Base-by-base conservation (phyloP, 2,113 vertebrate genomes). In the Morone saxatilis region DNA sequence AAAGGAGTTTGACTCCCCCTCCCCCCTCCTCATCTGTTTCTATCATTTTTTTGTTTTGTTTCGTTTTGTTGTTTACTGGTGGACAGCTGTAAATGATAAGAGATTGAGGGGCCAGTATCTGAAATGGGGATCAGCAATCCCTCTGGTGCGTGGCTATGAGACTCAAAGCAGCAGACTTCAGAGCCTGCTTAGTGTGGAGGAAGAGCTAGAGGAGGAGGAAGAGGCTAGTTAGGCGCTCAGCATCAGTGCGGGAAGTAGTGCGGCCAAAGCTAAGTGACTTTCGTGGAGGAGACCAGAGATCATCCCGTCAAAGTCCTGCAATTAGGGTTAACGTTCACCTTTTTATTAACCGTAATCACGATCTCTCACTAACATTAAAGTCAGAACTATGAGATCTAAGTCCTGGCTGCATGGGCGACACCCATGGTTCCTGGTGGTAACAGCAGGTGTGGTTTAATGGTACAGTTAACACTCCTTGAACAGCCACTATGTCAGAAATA, bases 21-120 rank as follows among this genome's bases (percentile, higher is more conserved):
- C 53, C 78, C 4, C 45, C 45, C 45, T 47, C 89, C 92, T 94
- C 91, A 91, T 92, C 87, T 86, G 50, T 91, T 95, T 93, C 90
- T 84, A 91, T 92, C 83, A 91, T 93, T 94, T 94, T 92, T 93
- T 92, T 85, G 87, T 93, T 93, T 93, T 91, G 92, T 95, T 95
- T 91, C 75, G 83, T 95, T 94, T 90, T 86, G 93, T 94, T 96
- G 95, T 95, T 96, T 96, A 94, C 94, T 81, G 88, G 85, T 91
- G 89, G 95, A 95, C 94, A 95, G 95, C 94, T 94, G 93, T 94
- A 95, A 93, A 95, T 94, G 95, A 96, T 96, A 96, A 96, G 95
- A 93, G 92, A 94, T 93, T 92, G 94, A 92, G 79, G 31, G 91
- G 84, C 84, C 76, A 57, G 61, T 95, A 95, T 95, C 95, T 96